These are phyloP conservation scores for Aphodius sticticus DNA, from an alignment of 2,888 invertebrate species.

Conservation along the genomic window DNA sequence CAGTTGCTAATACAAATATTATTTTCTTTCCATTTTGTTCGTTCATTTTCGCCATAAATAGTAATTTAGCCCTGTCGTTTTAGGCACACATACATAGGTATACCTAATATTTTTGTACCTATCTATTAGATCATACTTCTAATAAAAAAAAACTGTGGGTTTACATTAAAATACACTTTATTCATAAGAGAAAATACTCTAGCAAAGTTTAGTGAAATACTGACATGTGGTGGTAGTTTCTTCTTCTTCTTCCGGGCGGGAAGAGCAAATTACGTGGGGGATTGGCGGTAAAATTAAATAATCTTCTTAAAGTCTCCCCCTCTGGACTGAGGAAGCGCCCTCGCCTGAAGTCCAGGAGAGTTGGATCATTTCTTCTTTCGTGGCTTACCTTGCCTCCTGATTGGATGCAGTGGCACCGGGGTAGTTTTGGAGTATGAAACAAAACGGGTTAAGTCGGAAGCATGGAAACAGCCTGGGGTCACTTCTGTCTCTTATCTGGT, in stretches of 20 bases:
- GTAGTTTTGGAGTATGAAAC: background rate
- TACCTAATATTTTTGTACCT: too few species aligned
- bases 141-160: too few species aligned
- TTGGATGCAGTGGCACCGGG: constrained; percentile 6
- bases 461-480: background rate
- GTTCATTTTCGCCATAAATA: too few species aligned
- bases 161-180: too few species aligned
- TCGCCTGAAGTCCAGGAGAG: constrained; percentile 11
- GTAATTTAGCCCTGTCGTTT: too few species aligned
- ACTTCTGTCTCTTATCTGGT: constrained; percentile 4
- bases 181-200: too few species aligned
- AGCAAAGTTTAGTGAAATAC: too few species aligned
- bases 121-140: too few species aligned
- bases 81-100: too few species aligned
- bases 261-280: background rate
- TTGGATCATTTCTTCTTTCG: background rate
- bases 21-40: too few species aligned
- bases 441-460: constrained; percentile 4
- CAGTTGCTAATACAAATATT: too few species aligned
- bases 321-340: constrained; percentile 19
- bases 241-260: background rate
- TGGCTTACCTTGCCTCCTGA: background rate
- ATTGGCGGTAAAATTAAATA: background rate
- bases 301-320: background rate
- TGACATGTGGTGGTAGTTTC: too few species aligned